Conservation (phyloP, 2,888 invertebrate genomes). For the Amphiduros pacificus region DNA sequence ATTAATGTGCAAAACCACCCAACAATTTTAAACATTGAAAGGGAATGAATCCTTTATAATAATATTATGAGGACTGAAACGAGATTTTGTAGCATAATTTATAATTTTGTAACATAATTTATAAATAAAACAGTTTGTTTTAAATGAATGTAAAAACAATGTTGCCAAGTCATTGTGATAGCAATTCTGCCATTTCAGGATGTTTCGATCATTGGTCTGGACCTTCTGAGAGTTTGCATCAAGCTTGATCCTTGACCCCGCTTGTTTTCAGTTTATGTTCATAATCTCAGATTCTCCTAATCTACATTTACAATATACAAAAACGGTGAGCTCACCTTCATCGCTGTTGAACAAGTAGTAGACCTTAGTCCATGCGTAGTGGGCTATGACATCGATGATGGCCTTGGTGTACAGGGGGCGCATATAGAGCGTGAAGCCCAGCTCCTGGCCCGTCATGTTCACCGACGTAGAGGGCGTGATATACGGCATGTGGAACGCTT, state of each 20-base stretch:
- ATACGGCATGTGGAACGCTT: conserved; percentile 50
- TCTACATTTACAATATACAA: too few relatives aligned
- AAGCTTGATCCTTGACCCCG: conserved; percentile 6
- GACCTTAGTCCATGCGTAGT: conserved; percentile 87
- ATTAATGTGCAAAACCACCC: too few relatives aligned
- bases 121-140: too few relatives aligned
- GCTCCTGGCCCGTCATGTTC: conserved; percentile 31
- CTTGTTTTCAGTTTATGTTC: conserved; percentile 8
- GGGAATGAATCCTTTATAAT: too few relatives aligned
- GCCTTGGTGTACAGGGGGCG: conserved; percentile 94
- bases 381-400: conserved; percentile 89
- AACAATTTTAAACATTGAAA: too few relatives aligned
- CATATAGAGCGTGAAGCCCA: conserved; percentile 65
- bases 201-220: conserved; percentile 12
- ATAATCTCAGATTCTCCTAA: too few relatives aligned
- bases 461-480: conserved; percentile 45
- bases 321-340: conserved; percentile 34
- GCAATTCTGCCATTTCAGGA: too few relatives aligned
- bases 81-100: too few relatives aligned
- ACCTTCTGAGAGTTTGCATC: conserved; percentile 16
- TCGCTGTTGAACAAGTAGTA: conserved; percentile 90
- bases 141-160: too few relatives aligned
- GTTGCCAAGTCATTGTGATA: too few relatives aligned
- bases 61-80: too few relatives aligned
- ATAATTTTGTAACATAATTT: too few relatives aligned